A percentile compares a stretch with the other conserved stretches of the same genome.
Conservation (phyloP, 1,140 invertebrate species). For the Scaptodrosophila lebanonensis region DNA sequence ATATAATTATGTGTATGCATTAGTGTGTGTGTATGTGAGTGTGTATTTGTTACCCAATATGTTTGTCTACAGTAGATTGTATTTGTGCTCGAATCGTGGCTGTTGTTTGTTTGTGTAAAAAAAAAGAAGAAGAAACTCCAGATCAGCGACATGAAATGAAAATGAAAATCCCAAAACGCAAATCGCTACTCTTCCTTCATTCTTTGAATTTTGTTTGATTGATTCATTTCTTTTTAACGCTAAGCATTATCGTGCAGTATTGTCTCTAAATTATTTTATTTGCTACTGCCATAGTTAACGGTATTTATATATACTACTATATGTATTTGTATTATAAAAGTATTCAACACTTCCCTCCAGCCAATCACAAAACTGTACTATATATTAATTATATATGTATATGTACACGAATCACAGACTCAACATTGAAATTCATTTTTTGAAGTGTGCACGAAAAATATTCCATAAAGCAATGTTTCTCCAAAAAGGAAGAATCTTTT, state of each 20-base stretch:
- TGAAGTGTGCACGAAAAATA: too few species aligned
- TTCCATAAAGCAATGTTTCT: too few species aligned
- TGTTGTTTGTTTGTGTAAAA: too few species aligned
- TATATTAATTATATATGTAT: too few species aligned
- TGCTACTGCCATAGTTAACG: conserved; percentile 62
- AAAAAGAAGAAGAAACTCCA: too few species aligned
- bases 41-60: not conserved
- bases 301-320: conserved; percentile 16
- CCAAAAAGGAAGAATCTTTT: too few species aligned
- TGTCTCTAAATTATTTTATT: conserved; percentile 38
- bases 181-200: conserved; percentile 1
- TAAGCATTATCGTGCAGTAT: conserved; percentile 66
- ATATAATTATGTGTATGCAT: conserved; percentile 7
- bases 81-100: conserved; percentile 29
- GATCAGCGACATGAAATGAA: too few species aligned
- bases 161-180: too few species aligned
- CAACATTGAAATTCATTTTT: too few species aligned
- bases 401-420: too few species aligned
- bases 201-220: not conserved
- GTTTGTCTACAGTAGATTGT: conserved; percentile 2
- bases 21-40: conserved; percentile 4
- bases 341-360: conserved; percentile 47
- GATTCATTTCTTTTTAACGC: too few species aligned
- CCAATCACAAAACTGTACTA: conserved; percentile 20
- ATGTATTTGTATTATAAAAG: conserved; percentile 49